These are phyloP conservation scores for Holacanthus passer DNA, from an alignment of 2,113 vertebrate species.

Conservation along the genomic window DNA sequence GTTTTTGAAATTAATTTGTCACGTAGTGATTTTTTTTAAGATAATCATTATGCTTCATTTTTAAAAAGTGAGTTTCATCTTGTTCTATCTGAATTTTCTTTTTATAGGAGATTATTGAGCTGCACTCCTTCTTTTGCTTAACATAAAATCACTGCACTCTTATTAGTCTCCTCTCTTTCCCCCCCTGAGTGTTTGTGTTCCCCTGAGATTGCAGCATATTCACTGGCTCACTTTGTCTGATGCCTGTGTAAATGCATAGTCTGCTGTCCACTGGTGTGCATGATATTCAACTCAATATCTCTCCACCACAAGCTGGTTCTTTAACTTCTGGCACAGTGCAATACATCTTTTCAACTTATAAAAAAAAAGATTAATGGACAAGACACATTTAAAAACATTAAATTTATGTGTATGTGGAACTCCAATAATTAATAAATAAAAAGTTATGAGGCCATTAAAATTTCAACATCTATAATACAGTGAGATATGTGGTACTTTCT, in stretches of 20 bases:
- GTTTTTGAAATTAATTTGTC: not conserved
- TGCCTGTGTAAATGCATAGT: not conserved
- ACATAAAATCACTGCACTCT: slow-evolving; percentile 4
- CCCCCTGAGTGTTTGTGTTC: not conserved
- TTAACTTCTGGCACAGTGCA: not conserved
- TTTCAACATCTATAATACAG: not conserved
- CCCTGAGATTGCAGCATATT: slow-evolving; percentile 20
- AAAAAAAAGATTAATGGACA: not conserved
- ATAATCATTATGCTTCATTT: not conserved
- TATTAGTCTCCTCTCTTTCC: not conserved
- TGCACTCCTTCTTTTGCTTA: too few relatives aligned
- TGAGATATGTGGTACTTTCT: not conserved
- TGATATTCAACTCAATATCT: not conserved
- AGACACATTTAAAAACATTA: not conserved
- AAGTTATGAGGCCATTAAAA: not conserved
- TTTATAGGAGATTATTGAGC: not conserved
- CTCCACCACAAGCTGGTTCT: not conserved
- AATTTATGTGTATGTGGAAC: not conserved
- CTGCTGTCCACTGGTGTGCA: not conserved
- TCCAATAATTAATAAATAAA: not conserved
- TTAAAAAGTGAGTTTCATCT: not conserved
- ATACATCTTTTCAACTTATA: not conserved
- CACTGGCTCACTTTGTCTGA: not conserved
- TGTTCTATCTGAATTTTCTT: too few relatives aligned
- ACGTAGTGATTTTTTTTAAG: not conserved